Percentiles rank a stretch among this genome's conserved stretches.
These are phyloP conservation scores for Propsilocerus akamusi DNA, from an alignment of 1,140 invertebrate species.

Conservation along the genomic window DNA sequence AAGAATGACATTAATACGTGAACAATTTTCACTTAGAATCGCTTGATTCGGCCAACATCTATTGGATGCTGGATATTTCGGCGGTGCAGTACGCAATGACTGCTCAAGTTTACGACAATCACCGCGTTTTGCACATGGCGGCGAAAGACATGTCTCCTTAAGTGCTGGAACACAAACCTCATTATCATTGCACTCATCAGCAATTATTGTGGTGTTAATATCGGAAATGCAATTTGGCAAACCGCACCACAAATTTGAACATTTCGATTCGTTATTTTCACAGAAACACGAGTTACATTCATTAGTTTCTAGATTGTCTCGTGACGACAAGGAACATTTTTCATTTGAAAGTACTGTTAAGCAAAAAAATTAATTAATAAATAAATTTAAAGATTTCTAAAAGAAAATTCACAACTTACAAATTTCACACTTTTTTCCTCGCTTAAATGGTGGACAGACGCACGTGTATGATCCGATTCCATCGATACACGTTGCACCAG, in stretches of 20 bases:
- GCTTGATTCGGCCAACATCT: slow-evolving; percentile 64
- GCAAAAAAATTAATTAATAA: not conserved
- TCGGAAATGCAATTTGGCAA: slow-evolving; percentile 52
- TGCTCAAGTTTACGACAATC: slow-evolving; percentile 59
- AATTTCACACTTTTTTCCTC: slow-evolving; percentile 46
- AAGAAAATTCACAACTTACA: slow-evolving; percentile 13
- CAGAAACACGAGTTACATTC: too few relatives aligned
- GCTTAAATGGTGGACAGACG: slow-evolving; percentile 56
- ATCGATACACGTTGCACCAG: slow-evolving; percentile 66
- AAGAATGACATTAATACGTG: slow-evolving; percentile 48
- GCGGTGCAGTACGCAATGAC: slow-evolving; percentile 52
- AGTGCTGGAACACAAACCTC: slow-evolving; percentile 59
- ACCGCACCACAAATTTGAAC: slow-evolving; percentile 73
- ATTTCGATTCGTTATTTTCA: slow-evolving; percentile 47
- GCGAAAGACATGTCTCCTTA: slow-evolving; percentile 53
- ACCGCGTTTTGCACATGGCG: slow-evolving; percentile 57
- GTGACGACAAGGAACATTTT: slow-evolving; percentile 17
- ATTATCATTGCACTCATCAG: slow-evolving; percentile 18
- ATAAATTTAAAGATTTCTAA: not conserved
- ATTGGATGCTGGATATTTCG: slow-evolving; percentile 47
- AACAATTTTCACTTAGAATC: slow-evolving; percentile 47
- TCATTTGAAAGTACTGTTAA: slow-evolving; percentile 21
- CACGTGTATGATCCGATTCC: slow-evolving; percentile 59
- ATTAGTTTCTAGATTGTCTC: too few relatives aligned
- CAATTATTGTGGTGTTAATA: slow-evolving; percentile 28